phyloP scores from a whole-genome alignment of 1,140 invertebrate genomes.

The Drosophila parvula region DNA sequence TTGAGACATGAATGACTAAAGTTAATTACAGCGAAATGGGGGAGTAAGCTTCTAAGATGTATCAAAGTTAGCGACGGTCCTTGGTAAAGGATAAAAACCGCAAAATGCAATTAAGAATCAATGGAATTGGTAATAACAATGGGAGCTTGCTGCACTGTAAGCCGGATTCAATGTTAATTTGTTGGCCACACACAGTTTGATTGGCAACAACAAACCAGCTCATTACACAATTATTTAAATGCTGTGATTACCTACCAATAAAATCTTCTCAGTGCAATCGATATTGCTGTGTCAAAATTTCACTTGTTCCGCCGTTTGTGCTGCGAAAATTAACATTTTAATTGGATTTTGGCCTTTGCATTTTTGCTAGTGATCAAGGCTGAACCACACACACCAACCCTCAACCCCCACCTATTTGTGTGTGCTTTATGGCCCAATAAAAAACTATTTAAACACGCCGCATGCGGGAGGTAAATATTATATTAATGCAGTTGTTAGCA shows the following conservation, averaged over 20 bases:
- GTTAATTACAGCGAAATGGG: conserved; percentile 8
- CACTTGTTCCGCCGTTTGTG: conserved; percentile 2
- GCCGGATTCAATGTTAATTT: conserved; percentile 25
- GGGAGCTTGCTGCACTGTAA: conserved; percentile 1
- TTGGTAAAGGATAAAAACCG: background rate
- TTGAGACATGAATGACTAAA: background rate
- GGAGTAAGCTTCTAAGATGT: conserved; percentile 5
- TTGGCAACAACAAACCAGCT: conserved; percentile 21
- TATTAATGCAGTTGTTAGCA: conserved; percentile 45
- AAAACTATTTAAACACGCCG: conserved; percentile 31
- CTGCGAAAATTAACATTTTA: conserved; percentile 46
- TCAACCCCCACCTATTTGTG: background rate
- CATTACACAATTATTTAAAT: conserved; percentile 30
- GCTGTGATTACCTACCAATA: conserved; percentile 19
- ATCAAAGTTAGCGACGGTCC: background rate
- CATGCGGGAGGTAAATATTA: conserved; percentile 35
- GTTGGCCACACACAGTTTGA: conserved; percentile 12
- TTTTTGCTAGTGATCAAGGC: conserved; percentile 33
- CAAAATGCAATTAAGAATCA: conserved; percentile 30
- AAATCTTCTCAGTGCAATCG: conserved; percentile 6
- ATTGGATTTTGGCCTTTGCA: conserved; percentile 33
- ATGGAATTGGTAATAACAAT: conserved; percentile 19
- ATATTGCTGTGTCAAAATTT: conserved; percentile 5
- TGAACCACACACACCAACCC: background rate
- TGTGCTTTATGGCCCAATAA: conserved; percentile 18